These are phyloP conservation scores for Perognathus longimembris DNA, from an alignment of 2,113 vertebrate species.

Conservation along the genomic window DNA sequence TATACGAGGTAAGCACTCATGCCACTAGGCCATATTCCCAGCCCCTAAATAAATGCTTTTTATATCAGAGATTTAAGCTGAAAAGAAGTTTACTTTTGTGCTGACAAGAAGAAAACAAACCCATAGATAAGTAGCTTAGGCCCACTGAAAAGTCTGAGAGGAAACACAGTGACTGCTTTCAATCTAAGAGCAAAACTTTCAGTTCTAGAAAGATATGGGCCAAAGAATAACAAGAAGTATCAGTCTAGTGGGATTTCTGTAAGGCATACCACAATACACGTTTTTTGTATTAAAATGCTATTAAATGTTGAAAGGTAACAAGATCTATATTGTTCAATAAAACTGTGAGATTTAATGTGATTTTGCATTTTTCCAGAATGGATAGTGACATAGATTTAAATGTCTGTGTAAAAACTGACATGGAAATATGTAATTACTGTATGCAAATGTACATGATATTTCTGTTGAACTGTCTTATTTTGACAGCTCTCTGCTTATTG, in stretches of 20 bases:
- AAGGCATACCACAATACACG: background rate
- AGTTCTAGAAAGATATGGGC: background rate
- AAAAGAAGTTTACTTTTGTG: constrained; percentile 38
- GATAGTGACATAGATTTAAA: background rate
- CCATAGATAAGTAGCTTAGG: background rate
- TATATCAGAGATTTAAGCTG: background rate
- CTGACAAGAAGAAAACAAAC: background rate
- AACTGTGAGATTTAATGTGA: constrained; percentile 7
- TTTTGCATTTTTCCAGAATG: constrained; percentile 11
- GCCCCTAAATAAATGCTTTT: background rate
- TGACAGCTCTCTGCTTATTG: constrained; percentile 2
- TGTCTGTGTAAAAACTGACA: constrained; percentile 38
- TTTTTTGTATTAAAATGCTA: constrained; percentile 3
- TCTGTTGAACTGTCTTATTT: constrained; percentile 14
- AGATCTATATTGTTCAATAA: background rate
- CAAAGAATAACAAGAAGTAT: background rate
- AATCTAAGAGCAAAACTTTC: background rate
- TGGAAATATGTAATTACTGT: constrained; percentile 11
- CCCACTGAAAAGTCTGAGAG: background rate
- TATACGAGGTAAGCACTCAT: too few species aligned
- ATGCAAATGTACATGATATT: background rate
- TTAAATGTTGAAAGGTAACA: constrained; percentile 11
- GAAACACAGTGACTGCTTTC: background rate
- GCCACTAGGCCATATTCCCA: too few species aligned
- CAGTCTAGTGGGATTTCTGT: background rate